A percentile compares a stretch with the other conserved stretches of the same genome.
Conservation (phyloP, 1,140 invertebrate genomes). For the Andrena cerasifolii region DNA sequence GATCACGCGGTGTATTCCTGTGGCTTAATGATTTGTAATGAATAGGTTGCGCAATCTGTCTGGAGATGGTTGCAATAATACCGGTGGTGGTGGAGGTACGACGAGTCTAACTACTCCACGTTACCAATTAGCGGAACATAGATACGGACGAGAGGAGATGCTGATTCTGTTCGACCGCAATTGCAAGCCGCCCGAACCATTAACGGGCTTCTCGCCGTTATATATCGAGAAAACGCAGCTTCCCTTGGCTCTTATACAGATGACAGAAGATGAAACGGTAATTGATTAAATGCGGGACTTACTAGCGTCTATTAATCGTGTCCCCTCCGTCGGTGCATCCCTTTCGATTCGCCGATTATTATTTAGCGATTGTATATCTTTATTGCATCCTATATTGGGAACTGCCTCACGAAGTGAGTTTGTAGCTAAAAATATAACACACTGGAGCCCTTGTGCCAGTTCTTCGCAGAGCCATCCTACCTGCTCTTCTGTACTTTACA, state of each 20-base stretch:
- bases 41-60: slow-evolving; percentile 86
- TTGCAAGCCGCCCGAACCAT: slow-evolving; percentile 86
- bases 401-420: slow-evolving; percentile 55
- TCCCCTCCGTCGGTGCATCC: too few species aligned
- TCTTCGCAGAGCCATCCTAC: slow-evolving; percentile 40
- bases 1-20: background rate
- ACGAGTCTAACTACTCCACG: slow-evolving; percentile 78
- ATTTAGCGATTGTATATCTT: slow-evolving; percentile 23
- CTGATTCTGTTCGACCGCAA: slow-evolving; percentile 89
- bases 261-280: slow-evolving; percentile 92
- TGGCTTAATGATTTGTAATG: background rate
- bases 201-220: slow-evolving; percentile 86
- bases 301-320: too few species aligned
- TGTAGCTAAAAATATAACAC: slow-evolving; percentile 69
- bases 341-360: background rate
- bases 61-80: slow-evolving; percentile 80
- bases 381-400: slow-evolving; percentile 61
- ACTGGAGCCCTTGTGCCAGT: slow-evolving; percentile 66
- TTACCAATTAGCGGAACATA: slow-evolving; percentile 88
- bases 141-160: slow-evolving; percentile 95
- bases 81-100: slow-evolving; percentile 78
- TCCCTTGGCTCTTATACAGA: slow-evolving; percentile 89
- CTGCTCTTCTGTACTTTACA: slow-evolving; percentile 34
- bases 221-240: slow-evolving; percentile 89
- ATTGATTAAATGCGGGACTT: slow-evolving; percentile 43